A percentile compares a stretch with the other conserved stretches of the same genome.
These are phyloP conservation scores for Iguana delicatissima DNA, from an alignment of 2,797 vertebrate genomes.

Conservation along the genomic window DNA sequence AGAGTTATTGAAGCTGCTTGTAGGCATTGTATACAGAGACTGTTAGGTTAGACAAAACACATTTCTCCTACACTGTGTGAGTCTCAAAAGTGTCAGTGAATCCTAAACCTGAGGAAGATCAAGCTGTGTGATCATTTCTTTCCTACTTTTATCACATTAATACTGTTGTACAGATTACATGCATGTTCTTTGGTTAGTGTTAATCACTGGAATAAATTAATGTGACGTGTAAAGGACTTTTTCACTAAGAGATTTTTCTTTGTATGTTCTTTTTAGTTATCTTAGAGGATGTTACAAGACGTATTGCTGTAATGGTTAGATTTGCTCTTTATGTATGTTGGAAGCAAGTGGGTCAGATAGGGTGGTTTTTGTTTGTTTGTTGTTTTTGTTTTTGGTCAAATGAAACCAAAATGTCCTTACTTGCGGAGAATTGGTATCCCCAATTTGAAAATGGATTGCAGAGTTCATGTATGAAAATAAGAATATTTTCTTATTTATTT, in stretches of 20 bases:
- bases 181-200: background rate
- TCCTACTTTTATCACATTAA: too few relatives aligned
- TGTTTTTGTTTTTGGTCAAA: too few relatives aligned
- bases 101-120: background rate
- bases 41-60: background rate
- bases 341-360: too few relatives aligned
- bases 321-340: too few relatives aligned
- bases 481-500: too few relatives aligned
- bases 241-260: background rate
- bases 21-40: background rate
- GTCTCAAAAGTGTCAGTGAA: background rate
- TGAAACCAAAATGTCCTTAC: too few relatives aligned
- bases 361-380: too few relatives aligned
- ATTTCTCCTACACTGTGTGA: background rate
- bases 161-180: background rate
- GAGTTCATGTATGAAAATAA: too few relatives aligned
- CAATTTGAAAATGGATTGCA: too few relatives aligned
- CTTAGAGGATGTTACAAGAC: too few relatives aligned
- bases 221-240: background rate
- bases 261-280: background rate
- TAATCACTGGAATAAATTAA: background rate
- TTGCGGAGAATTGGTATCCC: too few relatives aligned
- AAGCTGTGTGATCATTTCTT: background rate
- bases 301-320: too few relatives aligned
- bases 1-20: background rate